A percentile compares a stretch with the other conserved stretches of the same genome.
Evolutionary conservation across 2,797 vertebrate genomes (phyloP).

Genomic region (Coregonus suidteri): DNA sequence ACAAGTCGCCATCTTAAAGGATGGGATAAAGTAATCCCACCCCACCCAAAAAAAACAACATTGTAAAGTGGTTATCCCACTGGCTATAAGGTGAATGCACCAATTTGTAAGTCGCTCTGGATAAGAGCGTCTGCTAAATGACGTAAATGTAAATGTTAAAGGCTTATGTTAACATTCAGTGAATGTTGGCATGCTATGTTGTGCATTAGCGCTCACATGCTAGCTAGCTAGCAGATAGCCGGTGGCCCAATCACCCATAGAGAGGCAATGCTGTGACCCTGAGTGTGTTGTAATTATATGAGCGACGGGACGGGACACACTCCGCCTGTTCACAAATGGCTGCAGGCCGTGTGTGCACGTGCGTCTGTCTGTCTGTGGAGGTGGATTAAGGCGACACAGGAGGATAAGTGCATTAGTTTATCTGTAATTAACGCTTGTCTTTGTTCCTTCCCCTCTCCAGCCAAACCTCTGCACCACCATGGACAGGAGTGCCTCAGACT

Average conservation of each 20-base stretch:
- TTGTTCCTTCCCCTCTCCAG: conserved; percentile 66
- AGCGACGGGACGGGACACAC: conserved; percentile 50
- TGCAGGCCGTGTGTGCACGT: conserved; percentile 44
- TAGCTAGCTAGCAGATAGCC: background rate
- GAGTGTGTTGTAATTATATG: conserved; percentile 68
- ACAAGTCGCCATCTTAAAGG: conserved; percentile 11
- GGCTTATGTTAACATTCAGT: background rate
- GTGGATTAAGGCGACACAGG: conserved; percentile 62
- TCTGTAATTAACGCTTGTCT: conserved; percentile 60
- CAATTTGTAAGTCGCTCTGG: no score
- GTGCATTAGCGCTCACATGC: conserved; percentile 35
- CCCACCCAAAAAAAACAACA: no score
- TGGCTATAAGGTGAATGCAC: no score
- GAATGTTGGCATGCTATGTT: background rate
- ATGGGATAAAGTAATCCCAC: no score
- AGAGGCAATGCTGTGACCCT: conserved; percentile 53
- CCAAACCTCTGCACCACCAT: conserved; percentile 88
- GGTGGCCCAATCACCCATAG: conserved; percentile 21
- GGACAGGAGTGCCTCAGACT: conserved; percentile 86
- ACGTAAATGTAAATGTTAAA: no score
- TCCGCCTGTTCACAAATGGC: conserved; percentile 66
- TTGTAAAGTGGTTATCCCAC: no score
- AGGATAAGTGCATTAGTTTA: conserved; percentile 66
- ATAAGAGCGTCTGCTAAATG: no score
- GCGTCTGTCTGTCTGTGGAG: conserved; percentile 22